Percentiles rank a stretch among this genome's conserved stretches.
These are phyloP conservation scores for Syritta pipiens DNA, from an alignment of 2,888 invertebrate species.

Conservation along the genomic window DNA sequence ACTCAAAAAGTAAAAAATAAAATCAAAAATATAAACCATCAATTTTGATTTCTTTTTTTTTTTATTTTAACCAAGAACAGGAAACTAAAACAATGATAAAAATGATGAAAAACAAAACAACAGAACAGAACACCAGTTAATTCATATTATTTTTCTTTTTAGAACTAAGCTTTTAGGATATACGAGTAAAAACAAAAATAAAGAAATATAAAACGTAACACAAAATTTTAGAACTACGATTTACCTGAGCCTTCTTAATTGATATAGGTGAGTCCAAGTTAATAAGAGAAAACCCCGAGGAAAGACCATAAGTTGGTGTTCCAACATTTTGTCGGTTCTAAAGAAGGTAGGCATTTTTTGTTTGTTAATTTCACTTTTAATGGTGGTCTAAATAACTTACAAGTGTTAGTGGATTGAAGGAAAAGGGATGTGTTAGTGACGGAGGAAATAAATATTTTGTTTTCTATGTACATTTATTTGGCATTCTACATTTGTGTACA, in stretches of 20 bases:
- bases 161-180: background rate
- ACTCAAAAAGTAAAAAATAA: constrained; percentile 62
- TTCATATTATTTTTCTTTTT: background rate
- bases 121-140: constrained; percentile 6
- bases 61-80: constrained; percentile 22
- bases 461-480: too few species aligned
- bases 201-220: background rate
- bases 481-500: too few species aligned
- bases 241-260: constrained; percentile 79
- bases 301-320: constrained; percentile 77
- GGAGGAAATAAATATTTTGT: too few species aligned
- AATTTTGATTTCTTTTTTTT: constrained; percentile 31
- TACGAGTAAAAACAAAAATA: constrained; percentile 24
- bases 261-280: constrained; percentile 78
- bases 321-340: constrained; percentile 79
- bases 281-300: constrained; percentile 77
- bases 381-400: too few species aligned
- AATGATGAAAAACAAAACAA: constrained; percentile 13
- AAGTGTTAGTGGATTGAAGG: too few species aligned
- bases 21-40: constrained; percentile 48
- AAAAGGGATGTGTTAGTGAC: too few species aligned
- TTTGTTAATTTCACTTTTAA: constrained; percentile 47
- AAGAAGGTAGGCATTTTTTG: constrained; percentile 67
- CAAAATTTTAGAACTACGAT: constrained; percentile 50
- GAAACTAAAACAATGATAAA: constrained; percentile 10